phyloP scores from a whole-genome alignment of 2,888 invertebrate species.

The Stegana nigrithorax region DNA sequence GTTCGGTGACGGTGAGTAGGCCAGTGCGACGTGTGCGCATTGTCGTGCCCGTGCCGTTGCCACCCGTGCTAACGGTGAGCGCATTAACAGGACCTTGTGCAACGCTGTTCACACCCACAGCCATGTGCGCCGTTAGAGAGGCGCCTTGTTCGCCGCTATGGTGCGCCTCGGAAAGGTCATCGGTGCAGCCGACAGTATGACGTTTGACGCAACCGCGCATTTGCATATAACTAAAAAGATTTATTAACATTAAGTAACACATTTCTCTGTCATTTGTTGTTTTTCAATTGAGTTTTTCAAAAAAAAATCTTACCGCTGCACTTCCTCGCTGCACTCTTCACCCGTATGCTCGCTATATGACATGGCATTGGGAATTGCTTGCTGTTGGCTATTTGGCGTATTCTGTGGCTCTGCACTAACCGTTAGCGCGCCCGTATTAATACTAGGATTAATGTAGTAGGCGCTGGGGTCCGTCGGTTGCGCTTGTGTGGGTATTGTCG shows the following conservation, averaged over 20 bases:
- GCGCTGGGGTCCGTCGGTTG: conserved; percentile 48
- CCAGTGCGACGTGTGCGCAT: conserved; percentile 84
- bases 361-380: conserved; percentile 39
- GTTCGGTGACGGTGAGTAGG: conserved; percentile 85
- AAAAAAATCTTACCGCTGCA: conserved; percentile 57
- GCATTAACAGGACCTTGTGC: conserved; percentile 21
- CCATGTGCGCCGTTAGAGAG: conserved; percentile 34
- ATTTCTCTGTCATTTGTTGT: too few species aligned
- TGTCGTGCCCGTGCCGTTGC: conserved; percentile 50
- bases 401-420: conserved; percentile 36
- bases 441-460: conserved; percentile 52
- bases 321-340: conserved; percentile 68
- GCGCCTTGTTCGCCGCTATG: conserved; percentile 39
- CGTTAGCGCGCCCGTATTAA: conserved; percentile 34
- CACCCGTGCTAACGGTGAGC: not conserved
- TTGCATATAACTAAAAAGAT: conserved; percentile 77
- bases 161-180: conserved; percentile 71
- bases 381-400: conserved; percentile 46
- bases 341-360: conserved; percentile 37
- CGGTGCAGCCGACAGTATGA: conserved; percentile 83
- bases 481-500: conserved; percentile 55
- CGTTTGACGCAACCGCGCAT: conserved; percentile 80
- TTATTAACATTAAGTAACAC: too few species aligned
- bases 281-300: not conserved
- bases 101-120: conserved; percentile 15